A percentile compares a stretch with the other conserved stretches of the same genome.
Conservation (phyloP, 2,113 vertebrate genomes). For the Oncorhynchus clarkii region DNA sequence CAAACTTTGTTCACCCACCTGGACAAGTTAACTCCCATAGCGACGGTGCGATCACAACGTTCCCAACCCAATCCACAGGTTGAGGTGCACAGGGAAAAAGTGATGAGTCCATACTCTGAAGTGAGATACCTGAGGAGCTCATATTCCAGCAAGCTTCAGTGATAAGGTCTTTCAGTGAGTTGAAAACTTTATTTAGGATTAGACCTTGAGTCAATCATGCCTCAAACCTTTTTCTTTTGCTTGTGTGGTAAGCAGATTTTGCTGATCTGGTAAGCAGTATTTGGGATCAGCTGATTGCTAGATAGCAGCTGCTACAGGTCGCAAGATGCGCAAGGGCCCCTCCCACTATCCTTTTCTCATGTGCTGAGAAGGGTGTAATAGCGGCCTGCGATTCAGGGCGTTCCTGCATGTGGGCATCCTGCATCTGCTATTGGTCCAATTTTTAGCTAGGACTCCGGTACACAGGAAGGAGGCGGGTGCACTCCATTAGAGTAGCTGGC, state of each 20-base stretch:
- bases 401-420: too few species aligned
- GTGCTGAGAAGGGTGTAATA: too few species aligned
- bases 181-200: slow-evolving; percentile 85
- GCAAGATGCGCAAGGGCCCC: too few species aligned
- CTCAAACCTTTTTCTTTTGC: slow-evolving; percentile 77
- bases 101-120: slow-evolving; percentile 89
- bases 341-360: too few species aligned
- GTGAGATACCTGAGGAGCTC: slow-evolving; percentile 83
- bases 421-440: too few species aligned
- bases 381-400: too few species aligned
- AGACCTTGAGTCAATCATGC: slow-evolving; percentile 84
- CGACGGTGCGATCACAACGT: slow-evolving; percentile 85
- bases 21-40: slow-evolving; percentile 86
- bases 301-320: background rate
- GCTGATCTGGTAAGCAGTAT: too few species aligned
- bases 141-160: slow-evolving; percentile 90
- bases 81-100: slow-evolving; percentile 88
- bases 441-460: too few species aligned
- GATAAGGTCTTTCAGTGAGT: slow-evolving; percentile 87
- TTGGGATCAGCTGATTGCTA: too few species aligned
- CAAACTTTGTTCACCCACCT: slow-evolving; percentile 61
- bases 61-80: slow-evolving; percentile 86
- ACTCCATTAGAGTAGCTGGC: too few species aligned
- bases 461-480: too few species aligned
- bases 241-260: too few species aligned